Evolutionary conservation across 1,140 invertebrate genomes (phyloP), one percentile per base, ranked within the genome.

Genomic region (Odontomachus brunneus): DNA sequence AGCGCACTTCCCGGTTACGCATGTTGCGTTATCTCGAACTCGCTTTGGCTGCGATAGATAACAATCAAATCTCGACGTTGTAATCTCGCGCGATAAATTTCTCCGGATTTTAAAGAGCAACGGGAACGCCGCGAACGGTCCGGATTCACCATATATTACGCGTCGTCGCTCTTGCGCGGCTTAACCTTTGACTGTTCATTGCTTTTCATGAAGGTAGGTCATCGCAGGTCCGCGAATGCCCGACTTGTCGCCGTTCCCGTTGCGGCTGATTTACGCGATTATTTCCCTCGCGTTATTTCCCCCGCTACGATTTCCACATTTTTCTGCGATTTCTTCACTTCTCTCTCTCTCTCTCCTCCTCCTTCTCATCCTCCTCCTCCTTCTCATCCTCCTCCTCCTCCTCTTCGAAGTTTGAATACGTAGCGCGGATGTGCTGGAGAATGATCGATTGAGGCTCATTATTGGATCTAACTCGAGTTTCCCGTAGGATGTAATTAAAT

Each of bases 171-270:
- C 38, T 44, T 44, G 0, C 38, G 38, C 38, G 9, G 26, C 9
- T 29, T 67, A 55, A 76, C 17, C 62, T 1, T 76, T 76, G 62
- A 44, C 15, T 24, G 15, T 29, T 24, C 5, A 76, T 76, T 55
- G 17, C 22, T 38, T 66, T 76, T 76, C 29, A 76, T 76, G 49
- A 53, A 53, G 22, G 0, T 33, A 24, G n/a, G 19, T 38, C 3
- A 38, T 55, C 53, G 33, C 3, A 38, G 19, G 24, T 76, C 53
- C 48, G 29, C 0, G 12, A 53, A 14, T 0, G 44, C 17, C 14
- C 3, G 11, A 65, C 1, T 14, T 38, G 26, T 66, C 22, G 15
- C 0, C 17, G 5, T 73, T 33, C 29, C 5, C 29, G 29, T 5
- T 5, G 29, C 29, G 2, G 29, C 9, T 44, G 38, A 4, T 44